Evolutionary conservation across 2,797 vertebrate species (phyloP).

Genomic region (Phataginus tetradactyla): DNA sequence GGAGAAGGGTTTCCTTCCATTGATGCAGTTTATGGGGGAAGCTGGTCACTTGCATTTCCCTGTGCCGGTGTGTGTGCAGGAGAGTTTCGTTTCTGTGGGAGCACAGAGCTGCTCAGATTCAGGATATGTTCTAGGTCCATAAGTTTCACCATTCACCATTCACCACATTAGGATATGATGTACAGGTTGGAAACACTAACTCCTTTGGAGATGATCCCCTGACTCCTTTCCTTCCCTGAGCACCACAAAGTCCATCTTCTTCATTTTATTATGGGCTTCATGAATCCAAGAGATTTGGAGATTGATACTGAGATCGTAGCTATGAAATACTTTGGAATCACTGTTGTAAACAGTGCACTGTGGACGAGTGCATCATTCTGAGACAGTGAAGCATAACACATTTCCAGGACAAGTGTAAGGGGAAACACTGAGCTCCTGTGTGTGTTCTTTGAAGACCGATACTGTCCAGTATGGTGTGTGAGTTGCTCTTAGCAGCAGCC

Average conservation of each 20-base stretch:
- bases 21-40: not conserved
- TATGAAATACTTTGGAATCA: not conserved
- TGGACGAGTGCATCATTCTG: not conserved
- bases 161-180: no score
- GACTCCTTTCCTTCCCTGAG: not conserved
- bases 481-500: not conserved
- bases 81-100: not conserved
- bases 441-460: not conserved
- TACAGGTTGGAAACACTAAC: not conserved
- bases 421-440: not conserved
- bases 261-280: not conserved
- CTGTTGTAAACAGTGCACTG: not conserved
- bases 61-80: not conserved
- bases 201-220: not conserved
- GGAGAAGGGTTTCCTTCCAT: not conserved
- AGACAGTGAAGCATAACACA: not conserved
- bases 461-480: not conserved
- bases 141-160: not conserved
- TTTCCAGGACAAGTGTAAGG: conserved; percentile 4
- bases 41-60: not conserved
- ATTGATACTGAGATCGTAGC: not conserved
- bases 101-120: not conserved
- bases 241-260: not conserved
- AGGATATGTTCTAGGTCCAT: not conserved
- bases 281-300: not conserved